Percentiles rank a stretch among this genome's conserved stretches.
Conservation (phyloP, 2,113 vertebrate genomes). For the Empidonax traillii region DNA sequence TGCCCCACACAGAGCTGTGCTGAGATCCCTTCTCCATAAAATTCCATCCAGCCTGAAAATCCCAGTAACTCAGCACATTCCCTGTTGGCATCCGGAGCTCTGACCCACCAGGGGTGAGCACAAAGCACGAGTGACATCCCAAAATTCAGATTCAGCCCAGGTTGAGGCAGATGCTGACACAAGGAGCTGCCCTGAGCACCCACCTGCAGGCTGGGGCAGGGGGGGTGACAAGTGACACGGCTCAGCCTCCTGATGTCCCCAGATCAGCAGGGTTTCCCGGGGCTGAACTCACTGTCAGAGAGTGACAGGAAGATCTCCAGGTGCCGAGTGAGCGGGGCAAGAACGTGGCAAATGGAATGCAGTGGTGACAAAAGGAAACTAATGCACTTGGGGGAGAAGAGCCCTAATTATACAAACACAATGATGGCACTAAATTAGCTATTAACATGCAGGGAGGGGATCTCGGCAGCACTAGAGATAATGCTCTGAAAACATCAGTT, state of each 20-base stretch:
- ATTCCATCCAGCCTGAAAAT: background rate
- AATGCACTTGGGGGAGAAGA: conserved; percentile 47
- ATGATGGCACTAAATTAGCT: conserved; percentile 63
- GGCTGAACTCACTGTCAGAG: background rate
- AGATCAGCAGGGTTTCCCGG: background rate
- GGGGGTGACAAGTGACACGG: accelerated
- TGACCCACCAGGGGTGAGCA: background rate
- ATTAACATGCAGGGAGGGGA: conserved; percentile 67
- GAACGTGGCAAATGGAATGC: background rate
- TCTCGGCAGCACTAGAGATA: conserved; percentile 13
- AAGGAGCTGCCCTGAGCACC: background rate
- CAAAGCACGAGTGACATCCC: accelerated
- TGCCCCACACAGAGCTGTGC: background rate
- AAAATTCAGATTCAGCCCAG: too few species aligned
- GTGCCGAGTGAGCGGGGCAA: background rate
- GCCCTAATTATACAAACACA: conserved; percentile 62
- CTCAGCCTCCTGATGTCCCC: accelerated
- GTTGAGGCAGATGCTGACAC: background rate
- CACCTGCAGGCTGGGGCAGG: background rate
- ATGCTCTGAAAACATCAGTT: conserved; percentile 53
- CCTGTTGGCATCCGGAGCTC: background rate
- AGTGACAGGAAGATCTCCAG: background rate
- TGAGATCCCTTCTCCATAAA: background rate
- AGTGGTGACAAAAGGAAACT: conserved; percentile 45
- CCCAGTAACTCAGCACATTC: accelerated